A percentile compares a stretch with the other conserved stretches of the same genome.
phyloP scores from a whole-genome alignment of 2,797 vertebrate genomes.

The Denticeps clupeoides region DNA sequence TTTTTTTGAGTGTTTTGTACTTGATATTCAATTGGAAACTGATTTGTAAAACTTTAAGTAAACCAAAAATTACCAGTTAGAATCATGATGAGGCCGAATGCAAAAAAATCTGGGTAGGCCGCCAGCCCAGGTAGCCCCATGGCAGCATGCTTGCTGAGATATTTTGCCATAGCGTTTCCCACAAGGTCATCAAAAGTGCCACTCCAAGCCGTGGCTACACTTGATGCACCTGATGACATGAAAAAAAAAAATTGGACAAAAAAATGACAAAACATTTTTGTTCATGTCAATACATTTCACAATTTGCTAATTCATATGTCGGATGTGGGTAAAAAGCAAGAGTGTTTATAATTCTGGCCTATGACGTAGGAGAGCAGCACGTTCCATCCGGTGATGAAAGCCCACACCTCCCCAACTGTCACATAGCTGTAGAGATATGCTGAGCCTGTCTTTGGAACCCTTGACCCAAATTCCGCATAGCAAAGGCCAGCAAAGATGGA shows the following conservation, averaged over 20 bases:
- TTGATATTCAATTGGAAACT: neutral
- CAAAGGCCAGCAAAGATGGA: conserved; percentile 76
- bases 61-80: conserved; percentile 57
- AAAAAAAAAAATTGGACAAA: too few relatives aligned
- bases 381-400: conserved; percentile 78
- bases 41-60: neutral
- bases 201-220: conserved; percentile 76
- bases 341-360: conserved; percentile 43
- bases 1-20: too few relatives aligned
- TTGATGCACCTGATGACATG: conserved; percentile 38
- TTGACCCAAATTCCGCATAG: conserved; percentile 71
- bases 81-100: conserved; percentile 64
- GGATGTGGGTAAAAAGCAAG: too few relatives aligned
- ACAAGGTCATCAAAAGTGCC: conserved; percentile 76
- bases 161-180: conserved; percentile 55
- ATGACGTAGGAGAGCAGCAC: conserved; percentile 78
- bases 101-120: conserved; percentile 71
- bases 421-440: conserved; percentile 83
- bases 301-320: too few relatives aligned
- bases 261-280: too few relatives aligned
- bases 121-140: conserved; percentile 64
- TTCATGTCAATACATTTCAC: too few relatives aligned
- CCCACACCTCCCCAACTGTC: conserved; percentile 75
- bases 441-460: conserved; percentile 73
- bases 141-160: conserved; percentile 44